Evolutionary conservation across 2,113 vertebrate species (phyloP).

Genomic region (Rhinolophus sinicus): DNA sequence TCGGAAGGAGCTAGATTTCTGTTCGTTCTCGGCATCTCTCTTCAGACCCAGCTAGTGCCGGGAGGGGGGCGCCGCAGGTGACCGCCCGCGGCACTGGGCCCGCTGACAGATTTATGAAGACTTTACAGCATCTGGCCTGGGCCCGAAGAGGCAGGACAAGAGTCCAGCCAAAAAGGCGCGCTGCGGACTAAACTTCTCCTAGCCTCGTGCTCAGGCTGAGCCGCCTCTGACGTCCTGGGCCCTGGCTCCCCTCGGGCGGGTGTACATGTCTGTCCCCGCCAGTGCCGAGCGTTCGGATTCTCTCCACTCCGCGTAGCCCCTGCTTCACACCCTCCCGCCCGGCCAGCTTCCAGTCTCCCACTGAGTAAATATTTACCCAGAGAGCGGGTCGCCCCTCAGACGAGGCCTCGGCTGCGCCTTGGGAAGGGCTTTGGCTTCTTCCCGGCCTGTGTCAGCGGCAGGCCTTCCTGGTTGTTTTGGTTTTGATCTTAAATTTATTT

Average conservation of each 20-base stretch:
- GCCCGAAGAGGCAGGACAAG: neutral
- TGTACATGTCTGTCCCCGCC: neutral
- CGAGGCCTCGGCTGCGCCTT: conserved; percentile 45
- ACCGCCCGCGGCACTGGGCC: neutral
- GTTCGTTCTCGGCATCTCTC: neutral
- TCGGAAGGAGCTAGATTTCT: neutral
- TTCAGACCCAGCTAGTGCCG: neutral
- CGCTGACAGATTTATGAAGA: conserved; percentile 71
- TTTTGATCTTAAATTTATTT: conserved; percentile 69
- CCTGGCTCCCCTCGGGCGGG: neutral
- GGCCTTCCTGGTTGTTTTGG: conserved; percentile 64
- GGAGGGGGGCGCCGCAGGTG: conserved; percentile 45
- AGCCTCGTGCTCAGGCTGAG: neutral
- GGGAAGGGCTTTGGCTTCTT: conserved; percentile 61
- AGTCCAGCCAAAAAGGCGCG: neutral
- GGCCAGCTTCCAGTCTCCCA: conserved; percentile 58
- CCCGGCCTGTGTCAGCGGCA: conserved; percentile 17
- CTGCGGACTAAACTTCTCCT: neutral
- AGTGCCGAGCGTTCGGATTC: neutral
- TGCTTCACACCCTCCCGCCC: conserved; percentile 36
- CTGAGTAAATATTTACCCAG: conserved; percentile 80
- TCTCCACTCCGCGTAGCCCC: neutral
- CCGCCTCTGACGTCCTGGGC: neutral
- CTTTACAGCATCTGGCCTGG: conserved; percentile 13
- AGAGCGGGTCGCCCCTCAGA: conserved; percentile 53